Evolutionary conservation across 2,888 invertebrate species (phyloP).

Genomic region (Xylophagus ater): DNA sequence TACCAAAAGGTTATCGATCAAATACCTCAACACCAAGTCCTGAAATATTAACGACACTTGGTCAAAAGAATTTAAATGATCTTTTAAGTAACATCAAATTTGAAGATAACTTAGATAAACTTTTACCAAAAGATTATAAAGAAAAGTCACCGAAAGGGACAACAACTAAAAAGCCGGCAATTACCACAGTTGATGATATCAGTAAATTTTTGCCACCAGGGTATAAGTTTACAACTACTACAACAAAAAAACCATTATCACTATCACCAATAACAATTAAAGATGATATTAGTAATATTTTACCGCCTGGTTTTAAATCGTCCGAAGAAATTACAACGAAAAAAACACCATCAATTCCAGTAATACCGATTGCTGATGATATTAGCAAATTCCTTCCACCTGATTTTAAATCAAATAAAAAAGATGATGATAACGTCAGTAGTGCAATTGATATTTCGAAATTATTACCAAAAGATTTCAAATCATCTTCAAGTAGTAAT

Average conservation of each 20-base stretch:
- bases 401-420: slow-evolving; percentile 40
- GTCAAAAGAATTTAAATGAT: slow-evolving; percentile 23
- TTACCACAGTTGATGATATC: slow-evolving; percentile 45
- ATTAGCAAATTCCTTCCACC: slow-evolving; percentile 45
- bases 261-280: slow-evolving; percentile 12
- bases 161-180: slow-evolving; percentile 31
- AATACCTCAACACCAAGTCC: slow-evolving; percentile 36
- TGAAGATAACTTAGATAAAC: slow-evolving; percentile 31
- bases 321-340: slow-evolving; percentile 26
- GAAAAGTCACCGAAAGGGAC: slow-evolving; percentile 36
- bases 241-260: slow-evolving; percentile 25
- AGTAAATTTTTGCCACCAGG: slow-evolving; percentile 55
- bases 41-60: background rate
- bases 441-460: slow-evolving; percentile 41
- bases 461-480: slow-evolving; percentile 53
- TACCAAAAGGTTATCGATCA: slow-evolving; percentile 53
- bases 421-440: slow-evolving; percentile 11
- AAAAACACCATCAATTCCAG: slow-evolving; percentile 21
- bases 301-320: slow-evolving; percentile 50
- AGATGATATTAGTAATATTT: slow-evolving; percentile 44
- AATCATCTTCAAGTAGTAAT: slow-evolving; percentile 25
- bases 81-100: slow-evolving; percentile 32
- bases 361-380: slow-evolving; percentile 12
- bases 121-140: slow-evolving; percentile 46
- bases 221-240: slow-evolving; percentile 42